A percentile compares a stretch with the other conserved stretches of the same genome.
These are phyloP conservation scores for Leguminivora glycinivorella DNA, from an alignment of 1,140 invertebrate species.

Conservation along the genomic window DNA sequence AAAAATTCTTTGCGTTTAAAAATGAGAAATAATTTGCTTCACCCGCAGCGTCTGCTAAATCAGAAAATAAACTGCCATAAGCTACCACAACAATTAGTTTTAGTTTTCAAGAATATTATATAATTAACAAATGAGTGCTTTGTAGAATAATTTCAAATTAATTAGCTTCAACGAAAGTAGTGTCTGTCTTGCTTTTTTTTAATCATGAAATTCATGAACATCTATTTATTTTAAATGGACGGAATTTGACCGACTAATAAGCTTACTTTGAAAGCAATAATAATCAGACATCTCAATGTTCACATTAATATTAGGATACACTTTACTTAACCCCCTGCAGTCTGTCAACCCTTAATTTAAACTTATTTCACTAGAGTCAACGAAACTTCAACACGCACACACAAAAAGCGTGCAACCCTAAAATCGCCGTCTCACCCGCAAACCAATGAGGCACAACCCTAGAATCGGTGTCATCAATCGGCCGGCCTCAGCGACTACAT, in stretches of 20 bases:
- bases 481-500: constrained; percentile 47
- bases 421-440: constrained; percentile 36
- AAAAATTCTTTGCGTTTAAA: not conserved
- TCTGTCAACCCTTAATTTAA: not conserved
- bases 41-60: constrained; percentile 4
- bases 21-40: not conserved
- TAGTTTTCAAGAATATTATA: not conserved
- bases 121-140: constrained; percentile 5
- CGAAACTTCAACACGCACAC: not conserved
- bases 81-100: constrained; percentile 10
- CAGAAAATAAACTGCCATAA: not conserved
- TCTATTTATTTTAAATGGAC: no score
- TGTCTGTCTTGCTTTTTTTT: no score
- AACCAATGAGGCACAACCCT: constrained; percentile 51
- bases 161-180: no score
- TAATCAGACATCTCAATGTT: no score
- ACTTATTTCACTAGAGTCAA: not conserved
- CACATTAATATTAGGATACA: no score
- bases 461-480: constrained; percentile 59
- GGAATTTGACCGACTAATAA: no score
- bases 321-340: not conserved
- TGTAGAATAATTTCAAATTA: not conserved
- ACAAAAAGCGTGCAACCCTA: not conserved
- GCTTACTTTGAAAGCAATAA: no score
- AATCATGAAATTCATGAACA: no score